Base-by-base conservation (phyloP, 2,113 vertebrate species). In the Canis aureus region DNA sequence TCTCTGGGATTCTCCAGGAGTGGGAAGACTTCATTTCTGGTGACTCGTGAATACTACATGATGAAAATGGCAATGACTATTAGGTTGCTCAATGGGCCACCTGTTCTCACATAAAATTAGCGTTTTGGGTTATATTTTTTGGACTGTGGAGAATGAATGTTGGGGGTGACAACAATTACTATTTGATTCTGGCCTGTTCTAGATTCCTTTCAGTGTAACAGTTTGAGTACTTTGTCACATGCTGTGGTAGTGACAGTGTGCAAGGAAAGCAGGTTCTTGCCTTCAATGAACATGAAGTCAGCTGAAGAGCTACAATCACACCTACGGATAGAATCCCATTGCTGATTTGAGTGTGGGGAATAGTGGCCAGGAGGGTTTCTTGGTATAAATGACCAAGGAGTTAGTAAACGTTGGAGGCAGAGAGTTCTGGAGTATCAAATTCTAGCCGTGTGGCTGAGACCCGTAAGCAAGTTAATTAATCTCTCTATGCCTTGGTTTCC, bases 1-100 rank as follows among this genome's bases (percentile, higher is more conserved):
- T 17, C 53, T 74, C 43, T 78, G n/a, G 23, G 55, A 66, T 71
- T 91, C 71, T 38, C 71, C 60, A 73, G 74, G 89, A 89, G 49
- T n/a, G 74, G 73, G 29, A 89, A 73, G 16, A 25, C 5, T 81
- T 74, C 25, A 67, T 43, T 96, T 91, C 38, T 55, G 55, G 74
- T 51, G 67, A 62, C 11, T 78, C 4, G 13, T 8, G 22, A 59
- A 62, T 94, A 71, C 17, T 43, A 81, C 66, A 15, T 73, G 62
- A 69, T 64, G 49, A 76, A 84, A 91, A 60, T 20, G 53, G n/a
- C 27, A 20, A 69, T 85, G 62, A 49, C 3, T 60, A 22, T 83
- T 67, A 49, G 4, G 51, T 85, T 59, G 62, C 64, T 84, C 38
- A 69, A 11, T 51, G 4, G n/a, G 51, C 15, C 23, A n/a, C 32